A percentile compares a stretch with the other conserved stretches of the same genome.
These are phyloP conservation scores for Heliconius ismenius DNA, from an alignment of 2,888 invertebrate genomes.

Conservation along the genomic window DNA sequence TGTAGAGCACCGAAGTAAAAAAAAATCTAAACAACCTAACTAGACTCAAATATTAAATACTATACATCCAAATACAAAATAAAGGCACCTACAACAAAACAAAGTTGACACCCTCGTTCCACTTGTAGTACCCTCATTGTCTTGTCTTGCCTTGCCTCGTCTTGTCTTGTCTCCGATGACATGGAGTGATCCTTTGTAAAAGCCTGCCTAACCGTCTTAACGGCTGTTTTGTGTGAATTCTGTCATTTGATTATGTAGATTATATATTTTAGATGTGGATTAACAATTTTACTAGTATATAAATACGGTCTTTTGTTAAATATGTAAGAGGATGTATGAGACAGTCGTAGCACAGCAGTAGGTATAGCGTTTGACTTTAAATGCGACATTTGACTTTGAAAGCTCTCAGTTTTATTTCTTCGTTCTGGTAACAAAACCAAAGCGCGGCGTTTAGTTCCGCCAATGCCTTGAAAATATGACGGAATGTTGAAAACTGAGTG, in stretches of 20 bases:
- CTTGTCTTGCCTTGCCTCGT: neutral
- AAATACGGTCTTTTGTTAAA: neutral
- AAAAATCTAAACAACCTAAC: neutral
- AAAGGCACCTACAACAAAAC: neutral
- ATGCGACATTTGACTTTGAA: no score
- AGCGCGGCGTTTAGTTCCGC: no score
- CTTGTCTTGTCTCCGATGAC: no score
- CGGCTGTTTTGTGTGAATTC: neutral
- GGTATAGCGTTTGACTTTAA: no score
- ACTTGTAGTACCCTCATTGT: conserved; percentile 10
- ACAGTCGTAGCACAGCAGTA: neutral
- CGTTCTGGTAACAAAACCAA: no score
- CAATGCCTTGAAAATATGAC: no score
- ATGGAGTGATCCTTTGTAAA: conserved; percentile 18
- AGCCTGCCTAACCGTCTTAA: conserved; percentile 4
- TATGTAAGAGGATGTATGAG: neutral
- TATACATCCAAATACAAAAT: neutral
- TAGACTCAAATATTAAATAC: neutral
- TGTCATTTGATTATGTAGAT: conserved; percentile 1
- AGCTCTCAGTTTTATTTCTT: no score
- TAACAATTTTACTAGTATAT: neutral
- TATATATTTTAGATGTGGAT: neutral
- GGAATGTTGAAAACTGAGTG: neutral
- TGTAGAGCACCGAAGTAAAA: no score
- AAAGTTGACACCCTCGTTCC: neutral